A percentile compares a stretch with the other conserved stretches of the same genome.
Evolutionary conservation across 2,797 vertebrate species (phyloP).

Genomic region (Pseudomugil gertrudae): DNA sequence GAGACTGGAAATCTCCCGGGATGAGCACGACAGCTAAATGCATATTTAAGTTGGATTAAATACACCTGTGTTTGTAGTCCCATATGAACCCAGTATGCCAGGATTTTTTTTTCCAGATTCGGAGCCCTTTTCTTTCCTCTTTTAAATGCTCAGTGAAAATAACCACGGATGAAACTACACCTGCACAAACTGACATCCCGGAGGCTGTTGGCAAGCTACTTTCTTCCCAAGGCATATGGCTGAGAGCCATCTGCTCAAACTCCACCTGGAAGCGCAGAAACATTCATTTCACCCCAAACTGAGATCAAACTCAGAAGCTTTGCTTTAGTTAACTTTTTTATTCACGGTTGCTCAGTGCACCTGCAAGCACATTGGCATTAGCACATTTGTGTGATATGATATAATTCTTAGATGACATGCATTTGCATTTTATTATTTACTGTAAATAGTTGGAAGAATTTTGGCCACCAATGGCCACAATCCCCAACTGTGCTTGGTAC

Average conservation of each 20-base stretch:
- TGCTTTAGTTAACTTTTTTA: constrained; percentile 13
- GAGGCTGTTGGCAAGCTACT: constrained; percentile 51
- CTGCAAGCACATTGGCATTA: constrained; percentile 10
- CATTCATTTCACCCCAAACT: constrained; percentile 43
- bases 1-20: constrained; percentile 26
- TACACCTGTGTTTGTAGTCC: constrained; percentile 40
- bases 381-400: too few relatives aligned
- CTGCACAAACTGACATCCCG: constrained; percentile 43
- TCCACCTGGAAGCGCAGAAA: constrained; percentile 47
- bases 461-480: too few relatives aligned
- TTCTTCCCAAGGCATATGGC: constrained; percentile 60
- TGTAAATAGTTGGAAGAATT: too few relatives aligned
- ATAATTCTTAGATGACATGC: not conserved
- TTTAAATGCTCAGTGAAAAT: constrained; percentile 54
- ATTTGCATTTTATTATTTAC: too few relatives aligned
- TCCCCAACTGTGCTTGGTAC: too few relatives aligned
- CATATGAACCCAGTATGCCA: constrained; percentile 21
- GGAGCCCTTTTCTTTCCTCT: constrained; percentile 9
- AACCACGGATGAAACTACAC: constrained; percentile 54
- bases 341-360: constrained; percentile 9
- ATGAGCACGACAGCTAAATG: constrained; percentile 39
- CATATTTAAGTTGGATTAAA: constrained; percentile 47
- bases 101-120: constrained; percentile 27
- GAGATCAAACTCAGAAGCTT: constrained; percentile 29
- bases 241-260: constrained; percentile 61